phyloP scores from a whole-genome alignment of 2,888 invertebrate species.

The Julus scandinavius region DNA sequence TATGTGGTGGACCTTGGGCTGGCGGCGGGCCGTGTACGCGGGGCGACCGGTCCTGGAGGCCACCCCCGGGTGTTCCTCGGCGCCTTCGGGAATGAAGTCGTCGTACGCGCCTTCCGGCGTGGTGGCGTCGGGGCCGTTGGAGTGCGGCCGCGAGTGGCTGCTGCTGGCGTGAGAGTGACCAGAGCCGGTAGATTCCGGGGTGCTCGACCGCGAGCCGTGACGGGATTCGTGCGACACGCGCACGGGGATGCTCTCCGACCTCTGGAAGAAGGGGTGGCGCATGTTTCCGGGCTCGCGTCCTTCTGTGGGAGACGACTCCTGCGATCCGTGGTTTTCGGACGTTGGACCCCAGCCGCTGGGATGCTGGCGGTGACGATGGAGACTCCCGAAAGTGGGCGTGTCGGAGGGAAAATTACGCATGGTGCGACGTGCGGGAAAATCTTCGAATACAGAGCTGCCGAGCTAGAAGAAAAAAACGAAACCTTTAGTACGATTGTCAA shows the following conservation, averaged over 20 bases:
- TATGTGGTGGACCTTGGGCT: constrained; percentile 76
- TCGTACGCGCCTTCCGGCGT: neutral
- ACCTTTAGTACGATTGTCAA: no score
- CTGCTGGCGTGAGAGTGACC: constrained; percentile 10
- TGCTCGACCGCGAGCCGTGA: constrained; percentile 56
- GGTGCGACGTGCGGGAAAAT: constrained; percentile 47
- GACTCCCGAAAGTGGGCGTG: constrained; percentile 52
- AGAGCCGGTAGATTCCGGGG: constrained; percentile 52
- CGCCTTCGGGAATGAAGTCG: constrained; percentile 33
- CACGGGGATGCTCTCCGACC: constrained; percentile 54
- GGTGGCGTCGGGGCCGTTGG: constrained; percentile 10
- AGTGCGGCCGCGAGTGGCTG: constrained; percentile 39
- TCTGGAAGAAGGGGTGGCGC: constrained; percentile 50
- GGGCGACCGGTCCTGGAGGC: constrained; percentile 48
- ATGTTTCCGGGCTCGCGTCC: neutral
- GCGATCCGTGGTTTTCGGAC: neutral
- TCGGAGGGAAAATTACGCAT: neutral
- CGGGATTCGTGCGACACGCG: constrained; percentile 55
- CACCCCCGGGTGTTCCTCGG: constrained; percentile 57
- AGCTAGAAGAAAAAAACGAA: constrained; percentile 28
- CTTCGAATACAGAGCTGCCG: constrained; percentile 49
- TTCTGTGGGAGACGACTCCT: constrained; percentile 34
- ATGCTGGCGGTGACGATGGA: constrained; percentile 49
- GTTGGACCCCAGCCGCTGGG: neutral
- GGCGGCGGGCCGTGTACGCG: constrained; percentile 55